phyloP scores from a whole-genome alignment of 2,113 vertebrate genomes.

The Dendrocopos noguchii region DNA sequence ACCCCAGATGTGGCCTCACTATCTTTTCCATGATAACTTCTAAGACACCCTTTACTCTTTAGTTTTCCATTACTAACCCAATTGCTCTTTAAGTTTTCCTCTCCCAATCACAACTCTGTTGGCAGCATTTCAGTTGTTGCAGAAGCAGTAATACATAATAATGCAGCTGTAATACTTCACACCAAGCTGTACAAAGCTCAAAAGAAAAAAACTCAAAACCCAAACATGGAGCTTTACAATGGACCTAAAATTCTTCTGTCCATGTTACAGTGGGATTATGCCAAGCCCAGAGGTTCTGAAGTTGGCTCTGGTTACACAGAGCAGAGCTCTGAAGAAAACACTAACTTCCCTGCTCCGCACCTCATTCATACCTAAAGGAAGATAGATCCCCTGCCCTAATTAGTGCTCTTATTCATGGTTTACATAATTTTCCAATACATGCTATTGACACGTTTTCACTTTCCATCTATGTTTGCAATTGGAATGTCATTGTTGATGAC shows the following conservation, averaged over 20 bases:
- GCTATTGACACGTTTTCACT: background rate
- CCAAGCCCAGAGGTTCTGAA: background rate
- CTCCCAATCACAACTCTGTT: background rate
- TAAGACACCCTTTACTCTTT: rapidly evolving
- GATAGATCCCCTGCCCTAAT: background rate
- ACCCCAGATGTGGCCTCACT: too few relatives aligned
- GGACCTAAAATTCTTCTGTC: background rate
- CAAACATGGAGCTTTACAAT: background rate
- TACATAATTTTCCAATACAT: background rate
- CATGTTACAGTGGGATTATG: background rate
- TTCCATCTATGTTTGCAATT: background rate
- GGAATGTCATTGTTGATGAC: background rate
- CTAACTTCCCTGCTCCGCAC: background rate
- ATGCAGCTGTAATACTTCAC: background rate
- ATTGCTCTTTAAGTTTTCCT: background rate
- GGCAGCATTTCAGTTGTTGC: background rate
- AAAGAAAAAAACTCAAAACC: background rate
- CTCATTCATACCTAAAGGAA: background rate
- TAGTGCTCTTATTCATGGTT: background rate
- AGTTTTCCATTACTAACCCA: background rate
- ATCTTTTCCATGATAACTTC: background rate
- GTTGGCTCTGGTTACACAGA: background rate
- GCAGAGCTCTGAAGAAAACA: background rate
- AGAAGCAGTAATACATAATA: too few relatives aligned
- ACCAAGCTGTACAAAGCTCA: background rate